phyloP scores from a whole-genome alignment of 2,888 invertebrate species.

The Acrobasis repandana region DNA sequence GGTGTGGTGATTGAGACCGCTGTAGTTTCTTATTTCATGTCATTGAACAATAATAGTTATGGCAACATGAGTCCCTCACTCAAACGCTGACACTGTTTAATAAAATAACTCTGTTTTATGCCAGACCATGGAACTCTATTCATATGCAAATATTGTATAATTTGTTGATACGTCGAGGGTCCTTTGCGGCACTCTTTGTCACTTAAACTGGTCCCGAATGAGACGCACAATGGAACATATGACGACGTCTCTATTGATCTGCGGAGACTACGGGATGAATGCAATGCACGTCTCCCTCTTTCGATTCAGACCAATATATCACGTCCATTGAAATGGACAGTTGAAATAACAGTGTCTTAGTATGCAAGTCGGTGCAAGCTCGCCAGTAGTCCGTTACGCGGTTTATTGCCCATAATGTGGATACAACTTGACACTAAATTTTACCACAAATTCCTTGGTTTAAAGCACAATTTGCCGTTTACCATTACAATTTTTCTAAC shows the following conservation, averaged over 20 bases:
- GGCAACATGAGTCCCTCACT: slow-evolving; percentile 47
- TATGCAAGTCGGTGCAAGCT: slow-evolving; percentile 36
- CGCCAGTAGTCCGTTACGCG: slow-evolving; percentile 28
- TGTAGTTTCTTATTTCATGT: slow-evolving; percentile 39
- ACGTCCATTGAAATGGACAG: slow-evolving; percentile 58
- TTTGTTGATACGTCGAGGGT: slow-evolving; percentile 81
- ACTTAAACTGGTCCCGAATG: slow-evolving; percentile 65
- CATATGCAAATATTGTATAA: slow-evolving; percentile 79
- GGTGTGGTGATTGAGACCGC: slow-evolving; percentile 28
- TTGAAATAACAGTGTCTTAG: slow-evolving; percentile 65
- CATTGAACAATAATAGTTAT: slow-evolving; percentile 36
- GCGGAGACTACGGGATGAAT: slow-evolving; percentile 52
- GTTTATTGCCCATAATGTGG: slow-evolving; percentile 24
- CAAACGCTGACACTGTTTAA: slow-evolving; percentile 67
- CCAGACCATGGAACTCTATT: slow-evolving; percentile 59
- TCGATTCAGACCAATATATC: slow-evolving; percentile 64
- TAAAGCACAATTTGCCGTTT: no score
- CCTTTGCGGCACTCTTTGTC: slow-evolving; percentile 77
- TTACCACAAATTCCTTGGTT: background rate
- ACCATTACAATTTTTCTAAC: background rate
- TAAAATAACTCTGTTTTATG: slow-evolving; percentile 69
- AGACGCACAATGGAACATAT: slow-evolving; percentile 66
- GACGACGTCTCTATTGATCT: slow-evolving; percentile 71
- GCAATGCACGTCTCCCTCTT: slow-evolving; percentile 49
- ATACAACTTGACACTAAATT: slow-evolving; percentile 5